Percentiles rank a stretch among this genome's conserved stretches.
phyloP scores from a whole-genome alignment of 2,888 invertebrate species.

The Tryphoninae sp. region DNA sequence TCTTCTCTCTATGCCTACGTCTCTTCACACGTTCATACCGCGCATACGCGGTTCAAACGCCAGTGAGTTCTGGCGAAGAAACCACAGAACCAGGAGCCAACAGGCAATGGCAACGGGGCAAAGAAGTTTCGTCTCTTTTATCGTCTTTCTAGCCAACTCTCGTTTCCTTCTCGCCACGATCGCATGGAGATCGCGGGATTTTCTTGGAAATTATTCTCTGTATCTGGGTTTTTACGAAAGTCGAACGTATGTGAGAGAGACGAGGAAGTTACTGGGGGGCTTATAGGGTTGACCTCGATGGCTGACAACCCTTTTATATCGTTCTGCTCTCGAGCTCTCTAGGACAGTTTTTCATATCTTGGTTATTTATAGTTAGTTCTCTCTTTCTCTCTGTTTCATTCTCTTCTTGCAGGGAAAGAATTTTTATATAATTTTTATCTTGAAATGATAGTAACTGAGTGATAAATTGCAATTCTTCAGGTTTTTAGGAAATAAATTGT shows the following conservation, averaged over 20 bases:
- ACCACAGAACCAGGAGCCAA: background rate
- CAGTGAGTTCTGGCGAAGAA: conserved; percentile 1
- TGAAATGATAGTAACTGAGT: too few relatives aligned
- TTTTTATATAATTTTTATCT: too few relatives aligned
- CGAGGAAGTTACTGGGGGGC: conserved; percentile 1
- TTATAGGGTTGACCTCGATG: conserved; percentile 7
- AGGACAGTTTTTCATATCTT: too few relatives aligned
- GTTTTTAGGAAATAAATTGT: too few relatives aligned
- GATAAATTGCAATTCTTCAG: too few relatives aligned
- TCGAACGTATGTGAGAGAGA: background rate
- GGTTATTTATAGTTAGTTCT: too few relatives aligned
- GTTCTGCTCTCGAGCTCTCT: background rate
- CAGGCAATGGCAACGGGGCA: background rate
- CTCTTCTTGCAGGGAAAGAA: too few relatives aligned
- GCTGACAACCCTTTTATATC: background rate
- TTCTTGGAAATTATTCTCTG: conserved; percentile 3
- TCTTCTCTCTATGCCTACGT: conserved; percentile 2
- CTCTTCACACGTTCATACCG: conserved; percentile 1
- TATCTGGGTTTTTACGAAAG: too few relatives aligned
- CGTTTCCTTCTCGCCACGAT: conserved; percentile 8
- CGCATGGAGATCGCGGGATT: conserved; percentile 20
- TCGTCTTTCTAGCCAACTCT: conserved; percentile 5
- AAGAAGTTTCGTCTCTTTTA: conserved; percentile 21
- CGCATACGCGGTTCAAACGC: background rate
- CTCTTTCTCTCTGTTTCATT: too few relatives aligned